These are phyloP conservation scores for Zapornia atra DNA, from an alignment of 2,113 vertebrate species.

Conservation along the genomic window DNA sequence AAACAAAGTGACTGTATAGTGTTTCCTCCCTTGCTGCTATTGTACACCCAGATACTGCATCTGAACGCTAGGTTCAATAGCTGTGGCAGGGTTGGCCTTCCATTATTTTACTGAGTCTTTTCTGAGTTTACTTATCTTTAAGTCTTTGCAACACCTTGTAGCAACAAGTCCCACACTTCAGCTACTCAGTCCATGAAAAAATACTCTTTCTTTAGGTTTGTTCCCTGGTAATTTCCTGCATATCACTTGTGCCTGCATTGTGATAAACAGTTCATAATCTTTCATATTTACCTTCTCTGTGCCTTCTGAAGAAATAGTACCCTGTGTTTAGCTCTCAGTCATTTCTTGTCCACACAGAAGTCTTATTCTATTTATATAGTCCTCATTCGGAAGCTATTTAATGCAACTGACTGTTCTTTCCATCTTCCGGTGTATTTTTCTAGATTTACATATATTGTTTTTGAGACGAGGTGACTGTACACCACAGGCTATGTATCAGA, in stretches of 20 bases:
- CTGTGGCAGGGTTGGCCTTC: neutral
- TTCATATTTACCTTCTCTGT: neutral
- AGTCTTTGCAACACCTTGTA: neutral
- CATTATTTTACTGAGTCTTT: neutral
- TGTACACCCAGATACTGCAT: neutral
- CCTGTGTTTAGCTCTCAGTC: neutral
- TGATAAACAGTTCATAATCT: neutral
- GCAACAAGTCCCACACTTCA: neutral
- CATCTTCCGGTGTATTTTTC: neutral
- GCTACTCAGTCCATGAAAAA: neutral
- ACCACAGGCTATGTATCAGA: neutral
- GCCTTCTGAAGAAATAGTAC: neutral
- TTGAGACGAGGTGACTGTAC: neutral
- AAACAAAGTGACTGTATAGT: neutral
- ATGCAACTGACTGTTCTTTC: neutral
- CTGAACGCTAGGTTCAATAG: neutral
- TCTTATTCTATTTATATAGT: neutral
- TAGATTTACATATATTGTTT: neutral
- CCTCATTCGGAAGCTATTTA: neutral
- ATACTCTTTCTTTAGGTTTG: neutral
- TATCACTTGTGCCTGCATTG: neutral
- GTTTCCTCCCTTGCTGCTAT: neutral
- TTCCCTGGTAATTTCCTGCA: accelerated
- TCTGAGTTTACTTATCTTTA: neutral
- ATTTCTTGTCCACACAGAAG: neutral